Base-by-base conservation (phyloP, 2,113 vertebrate genomes). In the Elgaria multicarinata region DNA sequence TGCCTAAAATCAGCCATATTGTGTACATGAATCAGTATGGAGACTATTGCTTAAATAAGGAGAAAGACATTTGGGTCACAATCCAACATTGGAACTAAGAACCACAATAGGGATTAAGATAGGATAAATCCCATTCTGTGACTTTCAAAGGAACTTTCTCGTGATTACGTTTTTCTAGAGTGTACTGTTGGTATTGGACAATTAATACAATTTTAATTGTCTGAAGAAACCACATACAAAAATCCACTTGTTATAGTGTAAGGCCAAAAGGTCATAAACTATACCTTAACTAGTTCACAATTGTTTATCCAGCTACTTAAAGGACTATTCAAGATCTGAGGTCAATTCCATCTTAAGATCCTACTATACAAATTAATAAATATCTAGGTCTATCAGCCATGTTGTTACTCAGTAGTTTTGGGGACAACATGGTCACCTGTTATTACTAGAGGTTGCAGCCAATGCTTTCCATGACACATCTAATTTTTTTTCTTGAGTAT, bases 401-500 rank as follows among this genome's bases (percentile, higher is more conserved):
- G 22, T 31, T 66, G 12, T 50, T 67, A 69, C 24, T 53, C 31
- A 18, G 31, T n/a, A 13, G 36, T 50, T 86, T 72, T 50, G n/a
- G 62, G 2, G 0, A 9, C 12, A 67, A 22, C 10, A 58, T 24
- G 8, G 16, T 74, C 13, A 72, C 9, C 76, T 72, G 22, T 71
- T 79, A 7, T 89, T 78, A 46, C 22, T 36, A 8, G 62, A 16
- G 9, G 85, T 3, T 62, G 5, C 39, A 82, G 26, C 26, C 46
- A 14, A 83, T 90, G 13, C 81, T 4, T 90, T 2, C 0, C 62
- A 86, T 33, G 12, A 76, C 9, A 92, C 53, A 91, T 22, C 77
- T 10, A 36, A 39, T 81, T 18, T 31, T 20, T 31, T 44, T 33
- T 3, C 76, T 76, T 87, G 86, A 91, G 18, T 93, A 83, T 77